Conservation (phyloP, 2,797 vertebrate genomes). For the Coccyzus lansbergi region DNA sequence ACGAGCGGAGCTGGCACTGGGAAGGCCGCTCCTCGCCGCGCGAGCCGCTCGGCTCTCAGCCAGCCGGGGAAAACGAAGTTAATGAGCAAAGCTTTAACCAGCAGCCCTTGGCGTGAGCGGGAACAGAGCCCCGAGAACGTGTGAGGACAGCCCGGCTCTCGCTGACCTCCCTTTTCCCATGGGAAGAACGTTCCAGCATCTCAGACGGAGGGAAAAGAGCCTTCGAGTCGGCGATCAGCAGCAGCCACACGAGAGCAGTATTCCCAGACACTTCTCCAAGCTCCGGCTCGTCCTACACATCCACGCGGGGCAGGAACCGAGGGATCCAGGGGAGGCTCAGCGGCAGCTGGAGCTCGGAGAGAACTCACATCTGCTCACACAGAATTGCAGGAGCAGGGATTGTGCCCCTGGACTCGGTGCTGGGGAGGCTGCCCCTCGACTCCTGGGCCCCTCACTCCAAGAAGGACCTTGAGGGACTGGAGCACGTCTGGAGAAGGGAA, state of each 20-base stretch:
- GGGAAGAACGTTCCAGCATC: slow-evolving; percentile 24
- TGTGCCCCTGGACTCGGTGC: too few species aligned
- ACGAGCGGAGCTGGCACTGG: neutral
- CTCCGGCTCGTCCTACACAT: rapidly evolving
- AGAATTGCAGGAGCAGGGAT: too few species aligned
- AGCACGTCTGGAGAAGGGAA: too few species aligned
- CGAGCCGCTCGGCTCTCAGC: neutral
- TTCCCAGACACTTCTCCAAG: neutral
- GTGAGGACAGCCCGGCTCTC: neutral
- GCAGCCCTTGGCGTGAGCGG: neutral
- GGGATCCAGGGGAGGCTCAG: neutral
- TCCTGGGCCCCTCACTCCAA: too few species aligned
- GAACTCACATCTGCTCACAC: rapidly evolving
- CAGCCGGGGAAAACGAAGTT: neutral
- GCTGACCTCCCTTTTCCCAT: neutral
- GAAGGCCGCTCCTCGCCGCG: neutral
- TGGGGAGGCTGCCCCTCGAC: too few species aligned
- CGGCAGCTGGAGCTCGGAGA: rapidly evolving
- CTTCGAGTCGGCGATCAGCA: too few species aligned
- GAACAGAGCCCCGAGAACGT: neutral
- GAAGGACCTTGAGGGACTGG: too few species aligned
- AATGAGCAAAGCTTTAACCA: slow-evolving; percentile 42
- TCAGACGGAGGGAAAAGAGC: too few species aligned
- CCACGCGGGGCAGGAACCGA: neutral
- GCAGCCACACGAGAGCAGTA: too few species aligned